phyloP scores from a whole-genome alignment of 2,113 vertebrate genomes.

The Chaetops frenatus region DNA sequence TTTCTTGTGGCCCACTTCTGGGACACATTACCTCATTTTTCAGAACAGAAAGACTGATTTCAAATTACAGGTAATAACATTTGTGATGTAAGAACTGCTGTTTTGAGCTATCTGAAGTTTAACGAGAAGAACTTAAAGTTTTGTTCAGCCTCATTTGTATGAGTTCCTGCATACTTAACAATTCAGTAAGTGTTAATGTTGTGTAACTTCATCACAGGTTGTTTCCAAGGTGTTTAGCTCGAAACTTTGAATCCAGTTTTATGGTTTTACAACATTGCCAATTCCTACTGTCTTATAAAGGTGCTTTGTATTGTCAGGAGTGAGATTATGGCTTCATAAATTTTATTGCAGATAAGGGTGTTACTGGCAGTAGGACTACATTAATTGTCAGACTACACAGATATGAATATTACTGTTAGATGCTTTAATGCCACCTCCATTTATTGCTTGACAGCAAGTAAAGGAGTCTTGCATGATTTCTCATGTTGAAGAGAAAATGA shows the following conservation, averaged over 20 bases:
- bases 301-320: background rate
- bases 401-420: background rate
- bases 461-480: background rate
- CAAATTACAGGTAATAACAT: background rate
- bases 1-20: background rate
- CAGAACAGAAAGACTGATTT: background rate
- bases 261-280: background rate
- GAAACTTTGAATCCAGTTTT: background rate
- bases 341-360: background rate
- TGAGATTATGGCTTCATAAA: background rate
- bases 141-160: background rate
- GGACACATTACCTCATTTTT: background rate
- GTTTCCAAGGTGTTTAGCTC: background rate
- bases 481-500: background rate
- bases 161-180: background rate
- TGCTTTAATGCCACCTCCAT: background rate
- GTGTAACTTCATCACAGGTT: background rate
- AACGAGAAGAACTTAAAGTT: background rate
- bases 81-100: background rate
- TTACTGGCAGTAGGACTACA: background rate
- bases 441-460: background rate
- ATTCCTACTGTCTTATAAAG: background rate
- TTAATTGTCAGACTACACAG: background rate
- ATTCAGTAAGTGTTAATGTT: background rate
- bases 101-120: background rate